Conservation (phyloP, 2,888 invertebrate species). For the Germaria angustata region DNA sequence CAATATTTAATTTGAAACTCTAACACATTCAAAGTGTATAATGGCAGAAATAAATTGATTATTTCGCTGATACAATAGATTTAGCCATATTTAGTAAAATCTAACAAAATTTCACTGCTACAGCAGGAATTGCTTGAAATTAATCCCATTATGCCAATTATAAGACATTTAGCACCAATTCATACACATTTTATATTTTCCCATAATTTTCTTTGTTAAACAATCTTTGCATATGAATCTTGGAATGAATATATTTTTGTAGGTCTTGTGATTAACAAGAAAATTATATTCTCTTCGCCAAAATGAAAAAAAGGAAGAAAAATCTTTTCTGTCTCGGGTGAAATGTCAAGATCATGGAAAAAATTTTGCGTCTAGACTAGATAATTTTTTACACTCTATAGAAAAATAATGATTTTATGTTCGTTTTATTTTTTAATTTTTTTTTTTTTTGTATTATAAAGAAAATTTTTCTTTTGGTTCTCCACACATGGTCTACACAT, state of each 20-base stretch:
- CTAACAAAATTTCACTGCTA: too few species aligned
- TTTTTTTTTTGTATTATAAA: constrained; percentile 11
- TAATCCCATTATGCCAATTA: too few species aligned
- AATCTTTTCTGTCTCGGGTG: constrained; percentile 35
- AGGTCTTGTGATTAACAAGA: too few species aligned
- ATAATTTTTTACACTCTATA: constrained; percentile 19
- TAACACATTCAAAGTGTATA: too few species aligned
- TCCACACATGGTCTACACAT: constrained; percentile 62
- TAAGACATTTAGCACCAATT: too few species aligned
- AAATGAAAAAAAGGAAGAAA: background rate
- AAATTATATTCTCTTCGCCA: background rate
- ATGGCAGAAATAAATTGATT: too few species aligned
- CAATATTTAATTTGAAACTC: too few species aligned
- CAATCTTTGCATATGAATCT: background rate
- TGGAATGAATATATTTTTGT: background rate
- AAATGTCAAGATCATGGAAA: constrained; percentile 67
- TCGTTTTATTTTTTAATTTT: too few species aligned
- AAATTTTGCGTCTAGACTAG: constrained; percentile 60
- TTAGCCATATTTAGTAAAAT: too few species aligned
- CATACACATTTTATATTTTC: too few species aligned
- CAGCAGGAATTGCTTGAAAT: too few species aligned
- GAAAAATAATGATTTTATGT: background rate
- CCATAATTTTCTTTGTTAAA: background rate
- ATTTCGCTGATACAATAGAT: too few species aligned
- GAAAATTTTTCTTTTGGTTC: constrained; percentile 24